Evolutionary conservation across 2,113 vertebrate genomes (phyloP), one percentile per base, ranked within the genome.

Genomic region (Struthidea cinerea): DNA sequence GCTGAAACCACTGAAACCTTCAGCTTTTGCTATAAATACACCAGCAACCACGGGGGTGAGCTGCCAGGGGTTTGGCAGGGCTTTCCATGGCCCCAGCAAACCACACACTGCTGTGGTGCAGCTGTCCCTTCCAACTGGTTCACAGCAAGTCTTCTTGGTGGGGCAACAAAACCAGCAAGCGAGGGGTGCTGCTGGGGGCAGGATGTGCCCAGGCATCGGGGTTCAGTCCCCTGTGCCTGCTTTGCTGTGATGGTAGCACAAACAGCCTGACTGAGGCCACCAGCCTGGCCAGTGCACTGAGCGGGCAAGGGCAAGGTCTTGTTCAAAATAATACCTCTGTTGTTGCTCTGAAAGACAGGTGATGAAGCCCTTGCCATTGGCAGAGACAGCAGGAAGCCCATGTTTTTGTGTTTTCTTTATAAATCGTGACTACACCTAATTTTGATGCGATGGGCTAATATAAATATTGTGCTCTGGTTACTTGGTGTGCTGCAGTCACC

Each of bases 291-390:
- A 76, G 22, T 15, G 55, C 16, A 22, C 24, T 26, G 67, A 24
- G 1, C 3, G 44, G 59, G 28, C 49, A 68, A 80, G 52, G 47
- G 10, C 28, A 46, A 79, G 41, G 28, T 74, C 61, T 75, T 63
- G 8, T 12, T 79, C 61, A 50, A 83, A 85, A 32, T 26, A 50
- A 27, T 22, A 32, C 23, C 30, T 68, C 17, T 75, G 46, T 20
- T 46, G 17, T 28, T 82, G 60, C 65, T 79, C n/a, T 71, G 61
- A 85, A 75, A 78, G 47, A 28, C 26, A 26, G 65, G 22, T 2
- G 1, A 28, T 53, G 42, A 74, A 74, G 32, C 15, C 47, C n/a
- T 75, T 8, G 1, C 41, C 1, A 1, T 13, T 2, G 4, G 37
- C 61, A 85, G 27, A 86, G 60, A 53, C 6, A 41, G 24, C 13